Evolutionary conservation across 2,113 vertebrate species (phyloP), one percentile per base, ranked within the genome.

Genomic region (Bambusicola thoracicus): DNA sequence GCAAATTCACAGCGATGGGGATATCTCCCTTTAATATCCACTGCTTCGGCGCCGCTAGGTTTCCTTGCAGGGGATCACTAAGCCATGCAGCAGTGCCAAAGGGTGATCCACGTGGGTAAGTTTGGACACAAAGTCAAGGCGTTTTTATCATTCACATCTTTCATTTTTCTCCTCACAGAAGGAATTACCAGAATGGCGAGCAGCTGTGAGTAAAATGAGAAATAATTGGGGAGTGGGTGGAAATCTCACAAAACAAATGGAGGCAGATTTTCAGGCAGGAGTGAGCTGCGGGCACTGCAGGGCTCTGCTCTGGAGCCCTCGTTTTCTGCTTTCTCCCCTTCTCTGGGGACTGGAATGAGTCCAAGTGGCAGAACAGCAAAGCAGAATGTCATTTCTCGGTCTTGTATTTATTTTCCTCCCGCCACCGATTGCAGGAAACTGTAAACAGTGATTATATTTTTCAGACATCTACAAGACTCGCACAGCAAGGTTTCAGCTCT

Each of bases 101-200:
- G 67, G 55, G 22, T 8, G 11, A 55, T 55, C 49, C 25, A n/a
- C 1, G 16, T 30, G 30, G 38, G 40, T 7, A 41, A 55, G 11
- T 62, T 85, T 85, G 59, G 55, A 74, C 76, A 41, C 48, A 48
- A 84, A 75, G 41, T 62, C 20, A 30, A 0, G 2, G 27, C n/a
- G 11, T 58, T 81, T 90, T 89, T 41, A 7, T 69, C 90, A 73
- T 56, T 12, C 0, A 0, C 6, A 0, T 63, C 6, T 72, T 87
- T 86, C 0, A 0, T 29, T 80, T 82, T 70, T 65, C 62, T 84
- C 62, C 36, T 32, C 1, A 0, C 0, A 0, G 73, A 74, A 72
- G 0, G 9, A 82, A 61, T 75, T 49, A 27, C 43, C 0, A 0
- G 40, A n/a, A 3, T 7, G 27, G 56, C 0, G 0, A 2, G 22